Conservation (phyloP, 1,140 invertebrate genomes). For the Euschistus heros region DNA sequence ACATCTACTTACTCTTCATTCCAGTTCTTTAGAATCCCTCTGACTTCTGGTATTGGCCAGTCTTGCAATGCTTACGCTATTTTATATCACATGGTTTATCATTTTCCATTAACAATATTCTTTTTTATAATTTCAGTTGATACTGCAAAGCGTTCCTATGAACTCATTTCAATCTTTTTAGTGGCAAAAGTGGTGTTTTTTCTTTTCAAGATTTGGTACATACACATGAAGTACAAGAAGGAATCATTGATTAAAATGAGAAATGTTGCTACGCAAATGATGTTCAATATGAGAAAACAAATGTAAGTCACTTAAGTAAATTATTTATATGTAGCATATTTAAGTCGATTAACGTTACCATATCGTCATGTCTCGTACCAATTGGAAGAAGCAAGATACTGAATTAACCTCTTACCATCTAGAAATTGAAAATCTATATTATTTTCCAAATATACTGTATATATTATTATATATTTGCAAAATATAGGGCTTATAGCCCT, state of each 20-base stretch:
- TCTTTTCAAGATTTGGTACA: neutral
- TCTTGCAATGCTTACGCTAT: no score
- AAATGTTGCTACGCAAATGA: neutral
- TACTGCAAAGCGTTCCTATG: neutral
- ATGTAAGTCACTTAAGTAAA: constrained; percentile 2
- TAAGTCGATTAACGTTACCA: no score
- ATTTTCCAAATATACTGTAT: no score
- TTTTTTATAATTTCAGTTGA: neutral
- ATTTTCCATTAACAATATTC: neutral
- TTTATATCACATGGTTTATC: no score
- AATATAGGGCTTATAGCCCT: no score
- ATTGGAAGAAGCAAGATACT: no score
- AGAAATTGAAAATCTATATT: no score
- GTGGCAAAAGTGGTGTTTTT: neutral
- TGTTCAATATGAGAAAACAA: neutral
- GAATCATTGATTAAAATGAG: neutral
- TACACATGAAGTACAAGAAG: neutral
- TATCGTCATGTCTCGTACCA: no score
- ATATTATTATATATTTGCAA: no score
- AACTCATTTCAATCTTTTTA: neutral
- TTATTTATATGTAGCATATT: no score
- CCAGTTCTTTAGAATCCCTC: neutral
- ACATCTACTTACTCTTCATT: neutral
- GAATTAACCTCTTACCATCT: no score
- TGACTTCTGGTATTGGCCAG: no score